A percentile compares a stretch with the other conserved stretches of the same genome.
Conservation (phyloP, 2,113 vertebrate species). For the Oxygymnocypris stewartii region DNA sequence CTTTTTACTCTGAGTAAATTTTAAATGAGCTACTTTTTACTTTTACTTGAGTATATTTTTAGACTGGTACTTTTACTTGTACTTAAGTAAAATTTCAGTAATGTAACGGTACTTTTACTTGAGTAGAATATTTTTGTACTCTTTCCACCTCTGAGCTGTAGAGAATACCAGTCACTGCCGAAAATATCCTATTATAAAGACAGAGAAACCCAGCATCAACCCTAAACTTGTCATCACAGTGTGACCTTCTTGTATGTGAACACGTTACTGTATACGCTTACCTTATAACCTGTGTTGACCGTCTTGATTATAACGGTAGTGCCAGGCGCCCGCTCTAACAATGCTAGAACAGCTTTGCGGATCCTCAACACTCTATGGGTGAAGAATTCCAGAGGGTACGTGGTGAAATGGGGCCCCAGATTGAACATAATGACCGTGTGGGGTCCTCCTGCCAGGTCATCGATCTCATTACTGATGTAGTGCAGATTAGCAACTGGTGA, state of each 20-base stretch:
- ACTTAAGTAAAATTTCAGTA: too few species aligned
- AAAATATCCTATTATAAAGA: conserved; percentile 42
- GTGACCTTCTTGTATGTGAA: background rate
- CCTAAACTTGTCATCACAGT: background rate
- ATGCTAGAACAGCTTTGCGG: conserved; percentile 37
- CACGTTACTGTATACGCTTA: background rate
- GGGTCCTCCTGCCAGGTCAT: conserved; percentile 51
- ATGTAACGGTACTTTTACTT: too few species aligned
- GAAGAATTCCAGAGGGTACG: conserved; percentile 53
- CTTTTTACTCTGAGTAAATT: too few species aligned
- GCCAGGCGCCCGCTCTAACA: conserved; percentile 51
- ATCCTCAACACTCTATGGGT: conserved; percentile 45
- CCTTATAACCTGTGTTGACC: conserved; percentile 59
- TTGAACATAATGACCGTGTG: conserved; percentile 53
- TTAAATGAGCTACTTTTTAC: too few species aligned
- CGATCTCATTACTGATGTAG: conserved; percentile 55
- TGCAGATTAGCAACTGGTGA: conserved; percentile 44
- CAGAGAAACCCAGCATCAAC: background rate
- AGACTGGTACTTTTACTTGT: too few species aligned
- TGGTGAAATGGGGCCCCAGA: conserved; percentile 62
- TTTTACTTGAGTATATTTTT: too few species aligned
- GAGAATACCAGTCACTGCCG: conserved; percentile 61
- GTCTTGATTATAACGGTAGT: conserved; percentile 60
- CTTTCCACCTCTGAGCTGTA: too few species aligned
- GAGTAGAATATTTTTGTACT: too few species aligned